These are phyloP conservation scores for Uloborus diversus DNA, from an alignment of 1,140 invertebrate species.

Conservation along the genomic window DNA sequence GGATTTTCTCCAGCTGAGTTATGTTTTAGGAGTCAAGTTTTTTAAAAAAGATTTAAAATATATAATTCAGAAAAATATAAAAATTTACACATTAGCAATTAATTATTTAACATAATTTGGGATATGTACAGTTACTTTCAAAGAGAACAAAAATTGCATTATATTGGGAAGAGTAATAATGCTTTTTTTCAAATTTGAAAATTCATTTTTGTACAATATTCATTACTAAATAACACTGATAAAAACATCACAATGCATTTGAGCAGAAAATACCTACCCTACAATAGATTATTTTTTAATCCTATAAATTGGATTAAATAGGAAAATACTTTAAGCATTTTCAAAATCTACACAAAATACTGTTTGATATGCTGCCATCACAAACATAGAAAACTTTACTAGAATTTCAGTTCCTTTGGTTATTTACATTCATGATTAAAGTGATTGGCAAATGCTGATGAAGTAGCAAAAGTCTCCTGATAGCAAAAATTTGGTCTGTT, in stretches of 20 bases:
- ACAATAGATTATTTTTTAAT: neutral
- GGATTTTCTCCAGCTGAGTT: too few species aligned
- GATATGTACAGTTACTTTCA: too few species aligned
- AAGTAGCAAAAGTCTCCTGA: neutral
- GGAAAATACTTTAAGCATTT: conserved; percentile 36
- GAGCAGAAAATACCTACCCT: conserved; percentile 21
- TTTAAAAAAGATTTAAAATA: too few species aligned
- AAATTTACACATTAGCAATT: too few species aligned
- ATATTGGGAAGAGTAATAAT: too few species aligned
- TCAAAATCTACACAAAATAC: conserved; percentile 30
- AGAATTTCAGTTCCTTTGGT: neutral
- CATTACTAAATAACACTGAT: neutral
- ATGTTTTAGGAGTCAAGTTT: too few species aligned
- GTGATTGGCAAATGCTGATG: neutral
- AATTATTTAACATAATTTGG: too few species aligned
- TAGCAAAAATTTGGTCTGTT: conserved; percentile 7
- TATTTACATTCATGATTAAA: neutral
- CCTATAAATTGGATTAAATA: conserved; percentile 27
- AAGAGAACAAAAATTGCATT: too few species aligned
- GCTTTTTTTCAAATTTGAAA: too few species aligned
- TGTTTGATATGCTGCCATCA: neutral
- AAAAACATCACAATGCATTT: conserved; percentile 37
- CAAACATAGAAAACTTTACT: conserved; percentile 9
- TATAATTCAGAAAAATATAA: too few species aligned
- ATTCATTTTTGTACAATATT: too few species aligned